Percentiles rank a stretch among this genome's conserved stretches.
Conservation (phyloP, 2,888 invertebrate species). For the Aquatica leii region DNA sequence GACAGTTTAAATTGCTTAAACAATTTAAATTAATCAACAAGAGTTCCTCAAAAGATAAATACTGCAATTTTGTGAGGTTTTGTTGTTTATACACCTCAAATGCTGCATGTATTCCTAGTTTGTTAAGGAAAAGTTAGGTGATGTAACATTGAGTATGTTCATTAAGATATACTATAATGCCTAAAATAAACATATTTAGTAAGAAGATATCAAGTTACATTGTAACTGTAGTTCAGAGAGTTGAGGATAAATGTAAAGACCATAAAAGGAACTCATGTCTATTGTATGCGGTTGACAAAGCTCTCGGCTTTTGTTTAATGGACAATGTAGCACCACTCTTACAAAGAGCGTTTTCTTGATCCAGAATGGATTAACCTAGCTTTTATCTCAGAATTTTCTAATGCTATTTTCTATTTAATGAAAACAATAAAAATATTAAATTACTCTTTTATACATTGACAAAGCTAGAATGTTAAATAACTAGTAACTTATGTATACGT, state of each 20-base stretch:
- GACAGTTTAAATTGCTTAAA: too few species aligned
- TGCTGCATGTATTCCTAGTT: background rate
- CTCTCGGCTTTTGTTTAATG: constrained; percentile 31
- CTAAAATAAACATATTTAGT: constrained; percentile 19
- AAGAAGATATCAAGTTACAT: constrained; percentile 24
- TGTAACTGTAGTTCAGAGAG: constrained; percentile 13
- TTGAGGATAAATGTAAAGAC: constrained; percentile 28
- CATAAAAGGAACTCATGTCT: constrained; percentile 28
- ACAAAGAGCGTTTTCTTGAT: constrained; percentile 20
- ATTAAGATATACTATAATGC: constrained; percentile 7
- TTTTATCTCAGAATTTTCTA: constrained; percentile 15
- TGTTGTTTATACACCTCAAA: background rate
- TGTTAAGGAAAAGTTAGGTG: constrained; percentile 3
- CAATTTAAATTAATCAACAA: too few species aligned
- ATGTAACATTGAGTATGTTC: background rate
- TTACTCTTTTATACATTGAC: constrained; percentile 2
- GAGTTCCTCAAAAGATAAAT: too few species aligned
- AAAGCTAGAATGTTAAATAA: background rate
- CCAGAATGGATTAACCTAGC: constrained; percentile 22
- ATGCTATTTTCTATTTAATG: background rate
- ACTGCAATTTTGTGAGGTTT: too few species aligned
- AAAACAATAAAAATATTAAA: constrained; percentile 5
- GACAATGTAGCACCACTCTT: constrained; percentile 31
- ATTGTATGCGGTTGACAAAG: constrained; percentile 34
- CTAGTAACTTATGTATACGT: constrained; percentile 17